Evolutionary conservation across 2,113 vertebrate genomes (phyloP), one percentile per base, ranked within the genome.

Genomic region (Sander lucioperca): DNA sequence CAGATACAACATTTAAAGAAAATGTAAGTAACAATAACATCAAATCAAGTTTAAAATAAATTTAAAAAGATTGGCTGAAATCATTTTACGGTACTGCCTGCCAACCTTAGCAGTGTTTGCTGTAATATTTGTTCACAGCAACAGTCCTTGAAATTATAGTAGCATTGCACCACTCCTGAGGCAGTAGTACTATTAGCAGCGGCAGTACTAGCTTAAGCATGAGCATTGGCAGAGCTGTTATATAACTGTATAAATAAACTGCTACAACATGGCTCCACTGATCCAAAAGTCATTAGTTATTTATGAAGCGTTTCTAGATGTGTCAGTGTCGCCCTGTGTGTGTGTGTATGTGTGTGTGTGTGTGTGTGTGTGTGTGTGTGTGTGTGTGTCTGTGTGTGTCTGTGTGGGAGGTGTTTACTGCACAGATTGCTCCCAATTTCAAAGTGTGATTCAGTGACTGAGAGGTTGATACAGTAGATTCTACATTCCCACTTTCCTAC

Each of bases 391-490:
- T 66, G 69, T 69, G 85, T 80, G 80, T 75, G 73, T 77, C 78
- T 80, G 88, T 69, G 89, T 80, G 80, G 80, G 91, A 79, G 84
- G 73, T 84, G 83, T 85, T 87, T 70, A 79, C 83, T 72, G 88
- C 85, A 76, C 90, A 87, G 83, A 90, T 79, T 89, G 87, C 85
- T 70, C 79, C 78, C 76, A 66, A 83, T 83, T 90, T 78, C 79
- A 68, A 83, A 83, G 86, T 90, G 88, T 79, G 80, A 85, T 85
- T 77, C 15, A 25, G 51, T 79, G 70, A 88, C 47, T 76, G 79
- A 70, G 69, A 82, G 63, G 72, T 71, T 82, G 74, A 82, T 43
- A 43, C 39, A 43, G 39, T 74, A 69, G 4, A 77, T 61, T 68
- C 62, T 45, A 47, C 57, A 72, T 47, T 45, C 48, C 25, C 14